Conservation (phyloP, 2,888 invertebrate genomes). For the Gnatocerus cornutus region DNA sequence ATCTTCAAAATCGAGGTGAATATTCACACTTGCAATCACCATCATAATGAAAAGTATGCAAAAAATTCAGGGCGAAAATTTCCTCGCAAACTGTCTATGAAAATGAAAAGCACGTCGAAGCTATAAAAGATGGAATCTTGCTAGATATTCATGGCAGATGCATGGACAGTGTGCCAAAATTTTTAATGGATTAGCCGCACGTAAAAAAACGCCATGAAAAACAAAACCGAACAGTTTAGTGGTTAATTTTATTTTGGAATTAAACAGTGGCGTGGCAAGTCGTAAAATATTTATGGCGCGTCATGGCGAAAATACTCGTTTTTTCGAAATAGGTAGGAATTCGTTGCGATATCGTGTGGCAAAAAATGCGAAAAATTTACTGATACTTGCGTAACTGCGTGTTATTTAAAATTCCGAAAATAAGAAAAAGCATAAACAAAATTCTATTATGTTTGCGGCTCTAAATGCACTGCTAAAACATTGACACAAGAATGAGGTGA, state of each 20-base stretch:
- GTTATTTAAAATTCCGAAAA: no score
- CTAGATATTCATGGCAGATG: neutral
- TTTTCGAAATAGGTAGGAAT: no score
- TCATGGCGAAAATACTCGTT: neutral
- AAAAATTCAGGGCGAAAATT: neutral
- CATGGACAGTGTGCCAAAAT: slow-evolving; percentile 8
- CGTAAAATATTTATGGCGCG: neutral
- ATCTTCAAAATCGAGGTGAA: neutral
- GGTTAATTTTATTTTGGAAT: slow-evolving; percentile 1
- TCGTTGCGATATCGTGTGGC: no score
- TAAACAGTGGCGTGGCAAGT: neutral
- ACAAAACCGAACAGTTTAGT: neutral
- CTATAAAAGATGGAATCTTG: neutral
- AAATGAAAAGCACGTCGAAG: slow-evolving; percentile 9
- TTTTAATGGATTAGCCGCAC: slow-evolving; percentile 8
- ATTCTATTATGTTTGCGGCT: no score
- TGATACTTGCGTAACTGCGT: no score
- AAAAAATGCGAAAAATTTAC: no score
- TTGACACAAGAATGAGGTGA: no score
- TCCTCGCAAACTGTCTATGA: slow-evolving; percentile 1
- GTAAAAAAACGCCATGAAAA: neutral
- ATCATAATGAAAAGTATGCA: no score
- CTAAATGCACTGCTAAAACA: no score
- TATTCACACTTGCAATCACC: no score
- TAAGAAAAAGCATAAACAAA: no score